Percentiles rank a stretch among this genome's conserved stretches.
Conservation (phyloP, 2,113 vertebrate species). For the Bagarius yarrelli region DNA sequence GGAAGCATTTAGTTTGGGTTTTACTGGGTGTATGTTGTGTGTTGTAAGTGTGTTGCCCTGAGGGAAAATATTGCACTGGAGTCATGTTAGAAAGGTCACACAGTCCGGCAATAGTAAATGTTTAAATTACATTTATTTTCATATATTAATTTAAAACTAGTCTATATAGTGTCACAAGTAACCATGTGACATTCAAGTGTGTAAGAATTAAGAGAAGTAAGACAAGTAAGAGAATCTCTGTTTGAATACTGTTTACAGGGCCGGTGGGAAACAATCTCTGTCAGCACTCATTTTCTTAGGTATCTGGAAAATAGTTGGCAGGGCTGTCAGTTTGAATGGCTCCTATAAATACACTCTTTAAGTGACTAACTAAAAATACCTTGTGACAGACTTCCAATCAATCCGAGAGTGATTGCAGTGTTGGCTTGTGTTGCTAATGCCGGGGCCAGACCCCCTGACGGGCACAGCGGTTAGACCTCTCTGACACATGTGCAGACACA, state of each 20-base stretch:
- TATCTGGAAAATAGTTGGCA: slow-evolving; percentile 3
- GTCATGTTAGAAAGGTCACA: neutral
- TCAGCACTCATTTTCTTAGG: slow-evolving; percentile 28
- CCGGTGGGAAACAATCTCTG: slow-evolving; percentile 29
- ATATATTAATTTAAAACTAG: neutral
- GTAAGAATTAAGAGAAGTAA: neutral
- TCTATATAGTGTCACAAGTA: too few relatives aligned
- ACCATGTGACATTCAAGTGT: neutral
- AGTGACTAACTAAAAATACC: slow-evolving; percentile 54
- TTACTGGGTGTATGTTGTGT: neutral
- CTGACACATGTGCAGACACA: neutral
- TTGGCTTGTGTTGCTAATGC: slow-evolving; percentile 44
- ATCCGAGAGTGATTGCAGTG: slow-evolving; percentile 44
- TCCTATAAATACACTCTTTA: slow-evolving; percentile 44
- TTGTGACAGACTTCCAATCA: slow-evolving; percentile 34
- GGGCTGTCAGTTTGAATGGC: slow-evolving; percentile 35
- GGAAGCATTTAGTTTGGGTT: neutral
- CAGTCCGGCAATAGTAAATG: neutral
- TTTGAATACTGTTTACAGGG: slow-evolving; percentile 15
- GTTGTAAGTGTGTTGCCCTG: neutral
- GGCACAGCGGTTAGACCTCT: slow-evolving; percentile 31
- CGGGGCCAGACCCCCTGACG: slow-evolving; percentile 39
- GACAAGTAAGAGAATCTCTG: slow-evolving; percentile 27
- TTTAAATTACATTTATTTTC: neutral
- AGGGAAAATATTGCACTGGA: neutral